These are phyloP conservation scores for Thaumatotibia leucotreta DNA, from an alignment of 1,140 invertebrate genomes.

Conservation along the genomic window DNA sequence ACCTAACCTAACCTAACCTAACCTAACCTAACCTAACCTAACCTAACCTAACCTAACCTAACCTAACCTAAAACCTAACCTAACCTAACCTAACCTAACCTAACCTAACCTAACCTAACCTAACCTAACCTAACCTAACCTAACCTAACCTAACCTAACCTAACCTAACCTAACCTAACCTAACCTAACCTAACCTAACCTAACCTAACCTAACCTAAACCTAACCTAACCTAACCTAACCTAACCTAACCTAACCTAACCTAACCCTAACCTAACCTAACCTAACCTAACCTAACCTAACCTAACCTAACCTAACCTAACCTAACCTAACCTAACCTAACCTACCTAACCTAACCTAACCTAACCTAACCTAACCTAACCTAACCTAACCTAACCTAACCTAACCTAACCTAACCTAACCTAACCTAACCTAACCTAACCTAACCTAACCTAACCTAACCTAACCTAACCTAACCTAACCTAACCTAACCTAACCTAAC, in stretches of 20 bases:
- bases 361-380: constrained; percentile 24
- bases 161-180: constrained; percentile 22
- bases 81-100: constrained; percentile 25
- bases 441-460: constrained; percentile 22
- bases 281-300: constrained; percentile 27
- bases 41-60: constrained; percentile 17
- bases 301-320: constrained; percentile 26
- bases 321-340: constrained; percentile 18
- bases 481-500: constrained; percentile 27
- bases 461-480: constrained; percentile 25
- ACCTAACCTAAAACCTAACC: constrained; percentile 23
- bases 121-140: constrained; percentile 21
- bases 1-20: constrained; percentile 28
- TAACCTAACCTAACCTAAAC: constrained; percentile 26
- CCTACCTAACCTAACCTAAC: constrained; percentile 22
- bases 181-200: constrained; percentile 27
- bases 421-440: constrained; percentile 16
- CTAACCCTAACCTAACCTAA: constrained; percentile 22
- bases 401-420: constrained; percentile 25
- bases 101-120: constrained; percentile 27
- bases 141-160: constrained; percentile 20
- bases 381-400: constrained; percentile 27
- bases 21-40: constrained; percentile 23
- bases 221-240: constrained; percentile 18
- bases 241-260: constrained; percentile 23